Percentiles rank a stretch among this genome's conserved stretches.
phyloP scores from a whole-genome alignment of 2,888 invertebrate genomes.

The Ctena decussata region DNA sequence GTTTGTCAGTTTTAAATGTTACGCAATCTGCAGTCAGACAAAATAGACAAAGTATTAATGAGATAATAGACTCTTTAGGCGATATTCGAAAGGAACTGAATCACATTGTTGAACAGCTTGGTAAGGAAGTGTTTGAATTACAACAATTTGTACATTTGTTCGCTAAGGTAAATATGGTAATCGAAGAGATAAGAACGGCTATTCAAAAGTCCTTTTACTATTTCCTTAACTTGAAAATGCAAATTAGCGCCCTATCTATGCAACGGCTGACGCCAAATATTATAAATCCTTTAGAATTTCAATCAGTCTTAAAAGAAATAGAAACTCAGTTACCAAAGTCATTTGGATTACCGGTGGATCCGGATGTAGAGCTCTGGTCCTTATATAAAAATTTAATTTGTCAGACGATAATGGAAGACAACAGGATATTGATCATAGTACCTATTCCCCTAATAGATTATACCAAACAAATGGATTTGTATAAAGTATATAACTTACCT shows the following conservation, averaged over 20 bases:
- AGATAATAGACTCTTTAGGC: too few relatives aligned
- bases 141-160: not conserved
- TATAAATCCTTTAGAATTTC: not conserved
- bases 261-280: not conserved
- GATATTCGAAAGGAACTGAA: too few relatives aligned
- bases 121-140: not conserved
- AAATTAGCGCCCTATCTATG: not conserved
- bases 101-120: not conserved
- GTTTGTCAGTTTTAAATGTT: too few relatives aligned
- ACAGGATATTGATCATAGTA: not conserved
- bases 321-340: not conserved
- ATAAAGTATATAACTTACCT: not conserved
- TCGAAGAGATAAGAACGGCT: not conserved
- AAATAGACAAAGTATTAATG: not conserved
- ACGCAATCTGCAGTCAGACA: too few relatives aligned
- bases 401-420: too few relatives aligned
- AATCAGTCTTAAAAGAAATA: not conserved
- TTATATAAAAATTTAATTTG: too few relatives aligned
- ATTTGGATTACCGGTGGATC: not conserved
- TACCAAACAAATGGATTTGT: not conserved
- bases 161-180: not conserved
- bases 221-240: not conserved
- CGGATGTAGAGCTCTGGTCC: not conserved
- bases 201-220: not conserved
- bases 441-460: not conserved